Evolutionary conservation across 2,113 vertebrate genomes (phyloP).

Genomic region (Petrocephalus zakoni): DNA sequence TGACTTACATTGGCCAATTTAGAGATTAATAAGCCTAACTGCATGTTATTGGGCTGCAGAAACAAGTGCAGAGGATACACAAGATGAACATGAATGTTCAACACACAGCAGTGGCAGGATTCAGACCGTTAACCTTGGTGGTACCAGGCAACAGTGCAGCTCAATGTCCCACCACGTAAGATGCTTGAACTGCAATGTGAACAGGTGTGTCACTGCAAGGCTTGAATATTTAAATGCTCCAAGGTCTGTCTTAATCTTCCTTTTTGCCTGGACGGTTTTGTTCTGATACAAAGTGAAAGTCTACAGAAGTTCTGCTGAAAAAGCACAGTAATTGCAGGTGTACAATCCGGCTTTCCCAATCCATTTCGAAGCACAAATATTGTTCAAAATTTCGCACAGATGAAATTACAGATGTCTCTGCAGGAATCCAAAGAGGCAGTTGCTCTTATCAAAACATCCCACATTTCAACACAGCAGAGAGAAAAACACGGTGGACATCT

Average conservation of each 20-base stretch:
- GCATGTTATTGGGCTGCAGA: background rate
- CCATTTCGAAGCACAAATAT: background rate
- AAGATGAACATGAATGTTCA: background rate
- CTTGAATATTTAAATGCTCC: background rate
- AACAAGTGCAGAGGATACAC: background rate
- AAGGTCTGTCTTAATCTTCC: background rate
- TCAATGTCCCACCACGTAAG: background rate
- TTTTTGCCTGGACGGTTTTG: background rate
- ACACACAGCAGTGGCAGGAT: background rate
- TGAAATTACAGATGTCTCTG: background rate
- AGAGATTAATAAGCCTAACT: background rate
- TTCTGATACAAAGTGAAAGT: slow-evolving; percentile 1
- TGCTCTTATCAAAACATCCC: background rate
- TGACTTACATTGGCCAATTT: background rate
- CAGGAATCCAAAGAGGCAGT: background rate
- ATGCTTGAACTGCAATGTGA: background rate
- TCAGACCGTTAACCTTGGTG: background rate
- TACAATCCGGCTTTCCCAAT: background rate
- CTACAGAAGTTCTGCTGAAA: background rate
- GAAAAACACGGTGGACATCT: background rate
- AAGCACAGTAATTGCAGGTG: background rate
- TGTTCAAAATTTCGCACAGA: background rate
- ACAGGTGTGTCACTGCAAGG: background rate
- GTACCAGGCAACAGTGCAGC: background rate
- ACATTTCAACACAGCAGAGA: background rate